A percentile compares a stretch with the other conserved stretches of the same genome.
These are phyloP conservation scores for Mythimna vitellina DNA, from an alignment of 2,888 invertebrate genomes.

Conservation along the genomic window DNA sequence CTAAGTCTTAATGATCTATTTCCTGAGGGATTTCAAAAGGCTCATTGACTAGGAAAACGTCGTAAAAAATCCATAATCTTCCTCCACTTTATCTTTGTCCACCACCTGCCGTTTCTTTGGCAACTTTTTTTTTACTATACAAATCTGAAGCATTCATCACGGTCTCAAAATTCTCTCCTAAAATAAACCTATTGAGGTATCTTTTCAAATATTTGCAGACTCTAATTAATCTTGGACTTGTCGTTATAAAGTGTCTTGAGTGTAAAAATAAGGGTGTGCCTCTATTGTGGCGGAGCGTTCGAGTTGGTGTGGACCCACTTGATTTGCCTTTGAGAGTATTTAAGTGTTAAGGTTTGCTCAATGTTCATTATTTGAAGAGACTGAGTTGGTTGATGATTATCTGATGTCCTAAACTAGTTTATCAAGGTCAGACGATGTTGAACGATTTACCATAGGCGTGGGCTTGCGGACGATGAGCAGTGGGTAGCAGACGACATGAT, in stretches of 20 bases:
- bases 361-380: constrained; percentile 41
- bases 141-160: constrained; percentile 39
- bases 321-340: constrained; percentile 18
- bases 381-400: constrained; percentile 2
- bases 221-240: constrained; percentile 56
- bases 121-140: constrained; percentile 14
- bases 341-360: constrained; percentile 26
- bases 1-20: too few species aligned
- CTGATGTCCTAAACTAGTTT: background rate
- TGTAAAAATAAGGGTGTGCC: constrained; percentile 41
- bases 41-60: background rate
- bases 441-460: too few species aligned
- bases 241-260: constrained; percentile 49
- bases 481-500: too few species aligned
- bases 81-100: background rate
- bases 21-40: background rate
- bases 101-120: constrained; percentile 8
- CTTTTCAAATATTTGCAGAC: constrained; percentile 57
- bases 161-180: constrained; percentile 21
- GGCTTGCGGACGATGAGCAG: too few species aligned
- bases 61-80: constrained; percentile 14
- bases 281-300: constrained; percentile 26
- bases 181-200: constrained; percentile 53
- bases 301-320: constrained; percentile 38
- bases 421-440: background rate